Evolutionary conservation across 1,140 invertebrate genomes (phyloP).

Genomic region (Drosophila novamexicana): DNA sequence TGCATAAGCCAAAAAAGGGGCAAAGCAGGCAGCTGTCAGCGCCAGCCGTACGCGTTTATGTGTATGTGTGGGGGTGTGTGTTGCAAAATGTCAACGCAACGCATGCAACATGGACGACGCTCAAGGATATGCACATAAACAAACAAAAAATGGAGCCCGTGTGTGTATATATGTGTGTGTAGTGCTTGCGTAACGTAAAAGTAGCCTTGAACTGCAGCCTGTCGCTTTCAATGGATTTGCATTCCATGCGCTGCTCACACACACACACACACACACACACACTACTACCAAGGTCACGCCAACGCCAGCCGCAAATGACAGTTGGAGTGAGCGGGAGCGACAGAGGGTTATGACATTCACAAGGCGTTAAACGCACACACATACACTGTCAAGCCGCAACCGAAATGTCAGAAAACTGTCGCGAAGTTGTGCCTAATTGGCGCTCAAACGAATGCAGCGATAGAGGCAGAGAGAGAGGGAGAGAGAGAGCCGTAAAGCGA

Average conservation of each 20-base stretch:
- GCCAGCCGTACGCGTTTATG: conserved; percentile 13
- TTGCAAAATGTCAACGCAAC: conserved; percentile 66
- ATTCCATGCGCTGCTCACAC: conserved; percentile 56
- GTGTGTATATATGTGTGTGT: conserved; percentile 37
- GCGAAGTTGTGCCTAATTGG: conserved; percentile 47
- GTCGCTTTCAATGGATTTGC: conserved; percentile 82
- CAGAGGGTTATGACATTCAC: not conserved
- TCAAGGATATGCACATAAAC: conserved; percentile 67
- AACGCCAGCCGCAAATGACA: conserved; percentile 39
- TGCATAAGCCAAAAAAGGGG: conserved; percentile 55
- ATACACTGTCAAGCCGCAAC: conserved; percentile 32
- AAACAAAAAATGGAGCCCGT: conserved; percentile 16
- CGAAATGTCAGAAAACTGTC: conserved; percentile 54
- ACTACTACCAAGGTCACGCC: conserved; percentile 29
- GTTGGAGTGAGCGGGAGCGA: conserved; percentile 6
- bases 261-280: conserved; percentile 4
- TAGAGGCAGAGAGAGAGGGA: not conserved
- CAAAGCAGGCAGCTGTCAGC: conserved; percentile 28
- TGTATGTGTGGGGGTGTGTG: not conserved
- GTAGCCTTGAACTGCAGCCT: conserved; percentile 80
- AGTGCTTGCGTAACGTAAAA: conserved; percentile 79
- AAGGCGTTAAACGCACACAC: conserved; percentile 7
- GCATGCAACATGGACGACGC: conserved; percentile 61
- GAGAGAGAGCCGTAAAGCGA: not conserved
- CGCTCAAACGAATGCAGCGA: conserved; percentile 27